Base-by-base conservation (phyloP, 2,888 invertebrate genomes). In the Linnaemya tessellans region DNA sequence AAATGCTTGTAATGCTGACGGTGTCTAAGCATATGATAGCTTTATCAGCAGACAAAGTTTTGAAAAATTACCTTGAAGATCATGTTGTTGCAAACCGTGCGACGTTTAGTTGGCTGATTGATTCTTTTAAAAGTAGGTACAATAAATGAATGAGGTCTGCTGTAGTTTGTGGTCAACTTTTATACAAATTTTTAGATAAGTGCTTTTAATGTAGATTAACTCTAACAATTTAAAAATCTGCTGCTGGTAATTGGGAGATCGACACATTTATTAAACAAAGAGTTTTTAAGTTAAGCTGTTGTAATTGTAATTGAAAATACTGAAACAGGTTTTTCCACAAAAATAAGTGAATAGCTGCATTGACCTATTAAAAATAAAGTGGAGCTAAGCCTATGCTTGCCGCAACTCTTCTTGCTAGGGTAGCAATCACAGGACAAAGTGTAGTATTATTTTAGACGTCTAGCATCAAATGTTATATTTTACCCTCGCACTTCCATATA, bases 101-200 rank as follows among this genome's bases (percentile, higher is more conserved):
- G 30, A 1, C 35, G 10, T 35, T 58, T 18, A 10, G 11, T 38
- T 43, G 0, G 81, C 58, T 60, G 62, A 64, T 84, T 79, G 84
- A 89, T 90, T 90, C 90, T 90, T 88, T 81, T 87, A 88, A 88
- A 89, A 89, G 89, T 88, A 87, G 88, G 87, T 87, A 88, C 87
- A 87, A 88, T 87, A 84, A 85, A 87, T 86, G 88, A 90, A 88
- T 90, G 91, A 90, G 90, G 89, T 82, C 84, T 87, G 88, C 89
- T 89, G 87, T 77, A 73, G 86, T 82, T 88, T 86, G 87, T 80
- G 84, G 81, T 75, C 86, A 87, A 88, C 88, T 90, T 90, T 82
- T 90, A 90, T 90, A 90, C 89, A 86, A 87, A 90, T 41, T 38
- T 38, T 38, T 60, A 11, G 13, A 9, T 41, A 20, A 41, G 41